Conservation (phyloP, 2,888 invertebrate species). For the Dorcus hopei region DNA sequence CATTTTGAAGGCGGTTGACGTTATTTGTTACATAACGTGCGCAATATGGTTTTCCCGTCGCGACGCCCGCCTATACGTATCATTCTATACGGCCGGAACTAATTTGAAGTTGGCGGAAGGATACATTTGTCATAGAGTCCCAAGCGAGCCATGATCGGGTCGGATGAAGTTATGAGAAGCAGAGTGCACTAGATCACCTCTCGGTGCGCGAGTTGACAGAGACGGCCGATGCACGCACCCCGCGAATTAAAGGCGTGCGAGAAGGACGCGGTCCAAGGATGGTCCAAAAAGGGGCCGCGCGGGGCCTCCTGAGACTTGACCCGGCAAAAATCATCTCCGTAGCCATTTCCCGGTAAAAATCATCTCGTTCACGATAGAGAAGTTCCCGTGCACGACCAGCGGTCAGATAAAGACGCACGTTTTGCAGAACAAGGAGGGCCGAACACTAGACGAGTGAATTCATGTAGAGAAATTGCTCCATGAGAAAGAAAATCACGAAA, state of each 20-base stretch:
- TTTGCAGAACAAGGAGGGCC: slow-evolving; percentile 27
- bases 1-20: not conserved
- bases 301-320: slow-evolving; percentile 34
- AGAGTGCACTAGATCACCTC: slow-evolving; percentile 51
- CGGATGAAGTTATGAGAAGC: slow-evolving; percentile 53
- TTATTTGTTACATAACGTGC: slow-evolving; percentile 47
- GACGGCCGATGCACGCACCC: slow-evolving; percentile 37
- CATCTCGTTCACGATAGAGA: slow-evolving; percentile 36
- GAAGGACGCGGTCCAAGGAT: slow-evolving; percentile 23
- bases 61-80: slow-evolving; percentile 29
- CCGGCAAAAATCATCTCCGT: slow-evolving; percentile 42
- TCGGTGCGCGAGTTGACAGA: slow-evolving; percentile 32
- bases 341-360: slow-evolving; percentile 40
- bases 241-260: slow-evolving; percentile 19
- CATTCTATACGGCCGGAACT: slow-evolving; percentile 48
- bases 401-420: slow-evolving; percentile 28
- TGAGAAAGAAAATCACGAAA: slow-evolving; percentile 38
- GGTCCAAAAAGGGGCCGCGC: slow-evolving; percentile 30
- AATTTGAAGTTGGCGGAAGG: slow-evolving; percentile 54
- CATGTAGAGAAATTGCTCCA: slow-evolving; percentile 37
- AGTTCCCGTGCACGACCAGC: slow-evolving; percentile 13
- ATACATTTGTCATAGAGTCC: slow-evolving; percentile 53
- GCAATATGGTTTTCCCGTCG: slow-evolving; percentile 37
- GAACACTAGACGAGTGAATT: slow-evolving; percentile 31
- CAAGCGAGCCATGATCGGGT: slow-evolving; percentile 52